These are phyloP conservation scores for Amorpha juglandis DNA, from an alignment of 2,888 invertebrate genomes.

Conservation along the genomic window DNA sequence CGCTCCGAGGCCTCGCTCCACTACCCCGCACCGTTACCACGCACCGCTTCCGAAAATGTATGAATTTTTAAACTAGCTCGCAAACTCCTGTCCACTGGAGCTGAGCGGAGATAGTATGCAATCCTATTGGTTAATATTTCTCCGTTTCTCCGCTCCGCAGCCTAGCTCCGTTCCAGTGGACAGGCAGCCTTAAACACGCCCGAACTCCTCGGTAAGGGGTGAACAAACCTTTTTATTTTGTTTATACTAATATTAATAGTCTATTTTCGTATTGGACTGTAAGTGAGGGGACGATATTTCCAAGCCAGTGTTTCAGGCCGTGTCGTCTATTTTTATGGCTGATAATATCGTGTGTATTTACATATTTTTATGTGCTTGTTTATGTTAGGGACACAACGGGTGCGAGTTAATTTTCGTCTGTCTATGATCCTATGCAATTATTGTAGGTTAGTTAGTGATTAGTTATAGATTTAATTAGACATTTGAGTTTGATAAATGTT, in stretches of 20 bases:
- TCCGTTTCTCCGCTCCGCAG: too few relatives aligned
- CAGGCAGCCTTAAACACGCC: conserved; percentile 15
- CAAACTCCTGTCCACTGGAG: too few relatives aligned
- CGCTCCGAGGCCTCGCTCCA: too few relatives aligned
- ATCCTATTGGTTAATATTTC: too few relatives aligned
- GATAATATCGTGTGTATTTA: conserved; percentile 10
- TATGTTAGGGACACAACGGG: background rate
- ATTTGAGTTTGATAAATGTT: too few relatives aligned
- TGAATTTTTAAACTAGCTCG: too few relatives aligned
- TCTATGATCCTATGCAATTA: background rate
- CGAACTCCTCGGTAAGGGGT: background rate
- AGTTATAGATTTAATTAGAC: too few relatives aligned
- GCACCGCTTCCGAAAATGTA: too few relatives aligned
- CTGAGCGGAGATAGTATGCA: too few relatives aligned
- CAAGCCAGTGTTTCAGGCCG: background rate
- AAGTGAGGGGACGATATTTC: conserved; percentile 2
- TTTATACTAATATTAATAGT: conserved; percentile 20
- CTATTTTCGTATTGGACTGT: conserved; percentile 17
- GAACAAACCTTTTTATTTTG: conserved; percentile 16
- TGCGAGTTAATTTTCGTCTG: background rate
- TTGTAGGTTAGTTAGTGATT: too few relatives aligned
- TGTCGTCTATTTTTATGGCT: conserved; percentile 13
- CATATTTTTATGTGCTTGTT: conserved; percentile 16
- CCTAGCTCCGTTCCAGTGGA: too few relatives aligned
- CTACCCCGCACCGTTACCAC: too few relatives aligned